Conservation (phyloP, 2,888 invertebrate genomes). For the Hypomecis atomaria region DNA sequence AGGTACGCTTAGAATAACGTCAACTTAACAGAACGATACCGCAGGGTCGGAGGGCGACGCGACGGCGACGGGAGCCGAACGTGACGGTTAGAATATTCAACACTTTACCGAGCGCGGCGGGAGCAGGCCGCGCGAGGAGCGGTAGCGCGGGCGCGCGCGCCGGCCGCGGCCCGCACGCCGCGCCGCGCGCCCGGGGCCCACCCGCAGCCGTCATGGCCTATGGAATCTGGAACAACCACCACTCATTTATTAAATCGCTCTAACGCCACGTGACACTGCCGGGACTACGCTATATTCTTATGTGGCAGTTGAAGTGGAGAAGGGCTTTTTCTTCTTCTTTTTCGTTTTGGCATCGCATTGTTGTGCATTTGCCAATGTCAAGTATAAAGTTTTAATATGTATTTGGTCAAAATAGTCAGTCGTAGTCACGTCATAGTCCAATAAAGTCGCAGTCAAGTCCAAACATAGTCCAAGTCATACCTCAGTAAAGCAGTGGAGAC, state of each 20-base stretch:
- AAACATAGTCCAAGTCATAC: too few species aligned
- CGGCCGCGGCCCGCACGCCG: conserved; percentile 16
- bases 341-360: too few species aligned
- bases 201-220: conserved; percentile 83
- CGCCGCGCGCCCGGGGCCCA: conserved; percentile 48
- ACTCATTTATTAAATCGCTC: not conserved
- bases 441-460: too few species aligned
- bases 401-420: too few species aligned
- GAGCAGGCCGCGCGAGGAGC: conserved; percentile 68
- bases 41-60: conserved; percentile 48
- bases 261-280: too few species aligned
- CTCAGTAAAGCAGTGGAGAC: too few species aligned
- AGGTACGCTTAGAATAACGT: conserved; percentile 80
- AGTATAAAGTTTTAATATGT: too few species aligned
- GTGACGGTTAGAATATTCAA: conserved; percentile 71
- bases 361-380: too few species aligned
- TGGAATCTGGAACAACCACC: conserved; percentile 71
- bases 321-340: too few species aligned
- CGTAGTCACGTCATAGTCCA: too few species aligned
- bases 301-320: too few species aligned
- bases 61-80: not conserved
- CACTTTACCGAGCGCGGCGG: conserved; percentile 74
- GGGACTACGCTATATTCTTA: too few species aligned
- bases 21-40: conserved; percentile 75
- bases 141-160: conserved; percentile 60